Evolutionary conservation across 1,140 invertebrate genomes (phyloP).

Genomic region (Lepidostoma basale): DNA sequence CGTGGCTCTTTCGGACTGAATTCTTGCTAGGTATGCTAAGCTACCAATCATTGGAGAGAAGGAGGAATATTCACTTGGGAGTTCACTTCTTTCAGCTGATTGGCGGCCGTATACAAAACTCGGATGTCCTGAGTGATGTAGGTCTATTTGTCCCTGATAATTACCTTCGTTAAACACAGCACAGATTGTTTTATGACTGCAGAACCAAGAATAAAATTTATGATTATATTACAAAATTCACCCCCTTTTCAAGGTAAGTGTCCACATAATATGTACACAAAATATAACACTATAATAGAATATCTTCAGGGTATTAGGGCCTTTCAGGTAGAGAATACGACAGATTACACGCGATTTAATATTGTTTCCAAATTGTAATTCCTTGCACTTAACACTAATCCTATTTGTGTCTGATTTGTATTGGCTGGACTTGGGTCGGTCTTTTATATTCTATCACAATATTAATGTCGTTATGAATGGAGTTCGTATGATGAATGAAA

Average conservation of each 20-base stretch:
- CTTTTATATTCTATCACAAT: background rate
- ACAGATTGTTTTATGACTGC: no score
- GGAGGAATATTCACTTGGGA: no score
- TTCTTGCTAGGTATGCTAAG: no score
- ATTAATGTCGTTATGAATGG: constrained; percentile 14
- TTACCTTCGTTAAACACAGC: no score
- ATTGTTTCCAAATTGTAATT: constrained; percentile 40
- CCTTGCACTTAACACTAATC: constrained; percentile 17
- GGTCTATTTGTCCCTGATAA: no score
- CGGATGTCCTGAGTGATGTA: no score
- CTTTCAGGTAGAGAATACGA: background rate
- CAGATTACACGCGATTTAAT: background rate
- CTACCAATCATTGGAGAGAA: no score
- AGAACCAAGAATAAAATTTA: background rate
- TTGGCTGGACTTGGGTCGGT: background rate
- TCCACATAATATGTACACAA: background rate
- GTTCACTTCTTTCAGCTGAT: no score
- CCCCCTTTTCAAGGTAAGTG: background rate
- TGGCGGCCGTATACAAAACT: no score
- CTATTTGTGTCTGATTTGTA: constrained; percentile 30
- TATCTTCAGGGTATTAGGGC: background rate
- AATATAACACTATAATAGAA: background rate
- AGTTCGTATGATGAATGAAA: background rate
- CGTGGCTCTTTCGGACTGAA: no score
- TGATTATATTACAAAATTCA: background rate